Conservation (phyloP, 2,888 invertebrate species). For the Silvanus unidentatus region DNA sequence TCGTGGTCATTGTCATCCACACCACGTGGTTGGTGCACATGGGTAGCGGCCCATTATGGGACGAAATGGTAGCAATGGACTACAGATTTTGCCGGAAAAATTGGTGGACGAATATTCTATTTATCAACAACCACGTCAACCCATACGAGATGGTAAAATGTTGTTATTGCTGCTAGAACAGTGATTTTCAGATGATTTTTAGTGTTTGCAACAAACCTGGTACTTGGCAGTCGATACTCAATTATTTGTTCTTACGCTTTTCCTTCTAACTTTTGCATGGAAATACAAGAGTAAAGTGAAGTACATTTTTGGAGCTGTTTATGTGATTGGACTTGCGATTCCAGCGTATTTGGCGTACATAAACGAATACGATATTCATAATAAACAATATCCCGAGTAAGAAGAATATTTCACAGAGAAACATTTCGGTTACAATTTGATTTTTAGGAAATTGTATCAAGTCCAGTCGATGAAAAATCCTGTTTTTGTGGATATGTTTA, state of each 20-base stretch:
- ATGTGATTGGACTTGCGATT: conserved; percentile 19
- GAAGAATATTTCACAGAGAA: too few species aligned
- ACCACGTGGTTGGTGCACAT: conserved; percentile 28
- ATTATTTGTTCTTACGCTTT: conserved; percentile 23
- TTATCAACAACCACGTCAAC: conserved; percentile 32
- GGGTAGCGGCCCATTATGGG: conserved; percentile 31
- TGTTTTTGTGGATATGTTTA: background rate
- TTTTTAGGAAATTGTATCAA: too few species aligned
- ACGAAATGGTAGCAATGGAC: conserved; percentile 26
- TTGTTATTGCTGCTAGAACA: background rate
- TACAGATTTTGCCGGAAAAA: conserved; percentile 30
- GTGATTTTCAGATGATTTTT: conserved; percentile 3
- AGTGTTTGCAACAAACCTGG: conserved; percentile 31
- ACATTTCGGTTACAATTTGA: conserved; percentile 3
- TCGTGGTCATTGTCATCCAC: conserved; percentile 24
- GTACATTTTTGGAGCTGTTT: background rate
- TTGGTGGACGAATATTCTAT: conserved; percentile 35
- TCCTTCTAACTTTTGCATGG: conserved; percentile 23
- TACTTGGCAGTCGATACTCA: conserved; percentile 31
- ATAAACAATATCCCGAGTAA: conserved; percentile 11
- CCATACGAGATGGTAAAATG: conserved; percentile 27
- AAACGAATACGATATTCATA: background rate
- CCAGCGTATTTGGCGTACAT: conserved; percentile 8
- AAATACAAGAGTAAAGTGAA: conserved; percentile 14
- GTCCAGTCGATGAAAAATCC: background rate